Conservation (phyloP, 1,140 invertebrate species). For the Nymphalis io region DNA sequence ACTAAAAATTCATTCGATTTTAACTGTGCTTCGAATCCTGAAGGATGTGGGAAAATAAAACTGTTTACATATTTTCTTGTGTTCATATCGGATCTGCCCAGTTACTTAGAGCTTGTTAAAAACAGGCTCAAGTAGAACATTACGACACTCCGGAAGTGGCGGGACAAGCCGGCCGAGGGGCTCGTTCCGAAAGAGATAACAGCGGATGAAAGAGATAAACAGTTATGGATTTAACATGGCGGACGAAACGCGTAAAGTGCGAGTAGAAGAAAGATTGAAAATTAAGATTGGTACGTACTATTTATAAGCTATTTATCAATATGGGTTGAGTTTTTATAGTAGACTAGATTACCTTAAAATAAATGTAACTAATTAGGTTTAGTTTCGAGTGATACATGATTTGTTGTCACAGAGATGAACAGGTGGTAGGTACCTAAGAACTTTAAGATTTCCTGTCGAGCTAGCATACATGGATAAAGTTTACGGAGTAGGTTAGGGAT, state of each 20-base stretch:
- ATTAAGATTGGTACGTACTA: slow-evolving; percentile 90
- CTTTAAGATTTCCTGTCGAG: slow-evolving; percentile 47
- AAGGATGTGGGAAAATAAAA: slow-evolving; percentile 28
- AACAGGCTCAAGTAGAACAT: slow-evolving; percentile 76
- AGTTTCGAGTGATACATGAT: slow-evolving; percentile 20
- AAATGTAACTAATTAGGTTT: neutral
- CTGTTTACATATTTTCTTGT: slow-evolving; percentile 41
- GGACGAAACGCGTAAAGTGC: slow-evolving; percentile 90
- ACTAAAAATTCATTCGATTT: slow-evolving; percentile 50
- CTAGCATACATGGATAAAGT: slow-evolving; percentile 48
- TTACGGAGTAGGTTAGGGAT: neutral
- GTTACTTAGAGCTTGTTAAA: slow-evolving; percentile 54
- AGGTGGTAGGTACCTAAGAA: slow-evolving; percentile 70
- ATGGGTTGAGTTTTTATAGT: slow-evolving; percentile 11
- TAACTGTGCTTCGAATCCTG: slow-evolving; percentile 38
- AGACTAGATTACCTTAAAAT: neutral
- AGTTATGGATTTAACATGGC: slow-evolving; percentile 92
- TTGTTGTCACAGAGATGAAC: slow-evolving; percentile 71
- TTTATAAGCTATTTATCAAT: slow-evolving; percentile 34
- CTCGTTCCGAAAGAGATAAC: slow-evolving; percentile 80
- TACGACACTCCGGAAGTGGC: slow-evolving; percentile 81
- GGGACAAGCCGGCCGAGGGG: slow-evolving; percentile 78
- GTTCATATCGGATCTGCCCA: slow-evolving; percentile 49
- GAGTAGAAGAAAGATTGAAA: slow-evolving; percentile 92
- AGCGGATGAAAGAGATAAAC: slow-evolving; percentile 80